These are phyloP conservation scores for Hydractinia echinata DNA, from an alignment of 30 jellyfish, hydroid and myxozoan species.

Conservation along the genomic window DNA sequence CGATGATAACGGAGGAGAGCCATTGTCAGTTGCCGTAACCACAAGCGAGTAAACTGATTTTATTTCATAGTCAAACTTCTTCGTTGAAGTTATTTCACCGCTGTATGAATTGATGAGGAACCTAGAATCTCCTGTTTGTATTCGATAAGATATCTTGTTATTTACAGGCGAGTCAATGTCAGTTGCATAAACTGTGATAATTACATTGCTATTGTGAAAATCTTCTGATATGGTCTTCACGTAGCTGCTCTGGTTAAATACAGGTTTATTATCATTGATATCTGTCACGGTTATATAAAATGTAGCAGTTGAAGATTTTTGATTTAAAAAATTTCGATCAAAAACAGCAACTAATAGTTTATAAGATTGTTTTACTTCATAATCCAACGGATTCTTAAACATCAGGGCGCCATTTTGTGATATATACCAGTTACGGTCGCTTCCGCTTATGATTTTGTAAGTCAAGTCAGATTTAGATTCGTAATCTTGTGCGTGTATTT, in stretches of 20 bases:
- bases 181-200: neutral
- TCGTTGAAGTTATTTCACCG: slow-evolving; percentile 42
- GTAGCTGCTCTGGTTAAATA: slow-evolving; percentile 42
- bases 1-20: slow-evolving; percentile 49
- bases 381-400: slow-evolving; percentile 34
- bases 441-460: neutral
- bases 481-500: neutral
- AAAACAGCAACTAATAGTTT: slow-evolving; percentile 47
- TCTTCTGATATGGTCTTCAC: slow-evolving; percentile 53
- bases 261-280: slow-evolving; percentile 69
- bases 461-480: slow-evolving; percentile 5
- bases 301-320: slow-evolving; percentile 21
- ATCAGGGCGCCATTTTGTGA: neutral
- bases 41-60: slow-evolving; percentile 18
- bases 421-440: neutral
- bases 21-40: slow-evolving; percentile 61
- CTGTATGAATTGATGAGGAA: slow-evolving; percentile 36
- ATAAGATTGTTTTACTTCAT: slow-evolving; percentile 42
- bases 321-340: slow-evolving; percentile 44
- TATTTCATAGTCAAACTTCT: slow-evolving; percentile 53
- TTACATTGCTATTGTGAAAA: neutral
- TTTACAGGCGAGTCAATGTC: slow-evolving; percentile 10
- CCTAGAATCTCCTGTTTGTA: neutral
- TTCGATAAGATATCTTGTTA: neutral
- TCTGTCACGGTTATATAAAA: slow-evolving; percentile 48